Base-by-base conservation (phyloP, 92 coral and sea anemone species). In the Micromussa lordhowensis region DNA sequence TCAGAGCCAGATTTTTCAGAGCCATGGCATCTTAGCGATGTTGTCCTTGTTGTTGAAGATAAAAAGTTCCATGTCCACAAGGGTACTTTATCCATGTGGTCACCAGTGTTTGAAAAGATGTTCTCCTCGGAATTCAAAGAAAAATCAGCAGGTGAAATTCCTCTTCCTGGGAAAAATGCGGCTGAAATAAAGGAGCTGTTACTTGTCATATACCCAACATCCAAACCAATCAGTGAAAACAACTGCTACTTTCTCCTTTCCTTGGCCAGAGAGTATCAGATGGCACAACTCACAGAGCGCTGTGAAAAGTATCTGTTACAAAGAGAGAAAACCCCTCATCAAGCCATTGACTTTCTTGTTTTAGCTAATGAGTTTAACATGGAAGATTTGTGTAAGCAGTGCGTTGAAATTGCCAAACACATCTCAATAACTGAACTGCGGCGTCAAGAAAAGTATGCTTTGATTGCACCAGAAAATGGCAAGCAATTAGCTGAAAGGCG, bases 11-110 rank as follows among this genome's bases (percentile, higher is more conserved):
- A 88, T 63, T 95, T 95, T 80, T 92, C 89, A 38, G 92, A 88
- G 40, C 96, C 91, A n/a, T 95, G 98, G 98, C 96, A 93, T 79
- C 91, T 93, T 79, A 95, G 98, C 78, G 98, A 95, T 76, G 79
- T 84, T 32, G 83, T 93, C 6, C 83, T 95, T 35, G 85, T 49
- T 83, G 96, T 90, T 58, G 94, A 91, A 55, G 98, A 92, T 26
- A 95, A 86, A 77, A 91, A 77, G 63, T 91, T 91, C 70, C 91
- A 95, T 77, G 96, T 93, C n/a, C 98, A 95, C 68, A 95, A 75
- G 81, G 89, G 91, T 18, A 95, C 94, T 48, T 77, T 95, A 26
- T 95, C 98, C 16, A 95, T 95, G 96, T 95, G 98, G 98, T 95
- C 98, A 29, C 98, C 96, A 31, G 96, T 95, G 55, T 95, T 95